phyloP scores from a whole-genome alignment of 1,140 invertebrate genomes.

The Triops cancriformis region DNA sequence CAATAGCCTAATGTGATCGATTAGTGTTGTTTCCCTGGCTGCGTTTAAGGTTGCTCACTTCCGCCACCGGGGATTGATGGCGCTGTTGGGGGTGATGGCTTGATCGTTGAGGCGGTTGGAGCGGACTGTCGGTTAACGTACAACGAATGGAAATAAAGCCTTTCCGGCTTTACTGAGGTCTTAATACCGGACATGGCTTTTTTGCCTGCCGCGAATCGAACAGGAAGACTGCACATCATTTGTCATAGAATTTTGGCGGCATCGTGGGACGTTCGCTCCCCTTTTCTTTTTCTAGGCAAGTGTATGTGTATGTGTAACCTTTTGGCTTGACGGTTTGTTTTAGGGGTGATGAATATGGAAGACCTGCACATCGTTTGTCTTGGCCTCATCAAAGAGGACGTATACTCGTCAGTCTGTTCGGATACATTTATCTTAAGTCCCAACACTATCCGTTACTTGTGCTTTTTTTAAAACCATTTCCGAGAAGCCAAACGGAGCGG shows the following conservation, averaged over 20 bases:
- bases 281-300: neutral
- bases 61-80: neutral
- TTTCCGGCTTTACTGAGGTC: neutral
- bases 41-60: neutral
- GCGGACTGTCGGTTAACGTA: neutral
- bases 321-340: neutral
- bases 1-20: neutral
- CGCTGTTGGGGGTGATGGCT: neutral
- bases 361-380: slow-evolving; percentile 2
- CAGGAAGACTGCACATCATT: neutral
- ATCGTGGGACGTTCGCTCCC: neutral
- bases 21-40: neutral
- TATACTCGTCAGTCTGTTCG: slow-evolving; percentile 10
- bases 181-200: neutral
- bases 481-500: neutral
- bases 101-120: neutral
- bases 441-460: neutral
- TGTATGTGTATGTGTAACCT: neutral
- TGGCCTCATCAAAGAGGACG: neutral
- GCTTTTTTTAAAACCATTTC: neutral
- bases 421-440: slow-evolving; percentile 2
- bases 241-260: slow-evolving; percentile 4
- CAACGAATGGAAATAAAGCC: neutral
- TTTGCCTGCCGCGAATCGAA: neutral
- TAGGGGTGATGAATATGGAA: slow-evolving; percentile 1